A percentile compares a stretch with the other conserved stretches of the same genome.
phyloP scores from a whole-genome alignment of 2,888 invertebrate genomes.

The Phortica magna region DNA sequence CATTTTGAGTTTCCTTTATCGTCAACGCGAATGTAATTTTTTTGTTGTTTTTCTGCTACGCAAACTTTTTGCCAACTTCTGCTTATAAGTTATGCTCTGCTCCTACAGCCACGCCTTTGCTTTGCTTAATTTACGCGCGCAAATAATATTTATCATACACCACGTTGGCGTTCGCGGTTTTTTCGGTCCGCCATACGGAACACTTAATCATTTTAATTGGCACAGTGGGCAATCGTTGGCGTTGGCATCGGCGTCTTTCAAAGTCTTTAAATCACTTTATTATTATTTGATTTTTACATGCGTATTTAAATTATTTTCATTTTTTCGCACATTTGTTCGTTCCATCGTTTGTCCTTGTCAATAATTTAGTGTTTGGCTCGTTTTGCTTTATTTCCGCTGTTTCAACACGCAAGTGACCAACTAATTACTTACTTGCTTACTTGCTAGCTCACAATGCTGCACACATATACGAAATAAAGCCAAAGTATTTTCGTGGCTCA shows the following conservation, averaged over 20 bases:
- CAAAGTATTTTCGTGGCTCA: background rate
- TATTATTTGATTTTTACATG: background rate
- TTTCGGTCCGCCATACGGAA: constrained; percentile 37
- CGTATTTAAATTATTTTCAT: background rate
- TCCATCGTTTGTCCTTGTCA: too few species aligned
- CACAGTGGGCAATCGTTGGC: constrained; percentile 56
- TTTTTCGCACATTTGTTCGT: background rate
- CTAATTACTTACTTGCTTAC: background rate
- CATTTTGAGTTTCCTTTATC: background rate
- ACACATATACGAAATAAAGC: background rate
- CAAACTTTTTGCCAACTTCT: background rate
- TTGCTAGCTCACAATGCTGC: background rate
- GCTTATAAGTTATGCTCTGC: background rate
- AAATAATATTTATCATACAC: constrained; percentile 27
- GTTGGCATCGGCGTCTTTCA: constrained; percentile 3
- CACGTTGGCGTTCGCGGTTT: constrained; percentile 1
- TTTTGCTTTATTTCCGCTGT: background rate
- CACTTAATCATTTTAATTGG: constrained; percentile 70
- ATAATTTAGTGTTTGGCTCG: too few species aligned
- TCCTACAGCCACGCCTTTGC: background rate
- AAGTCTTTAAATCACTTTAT: background rate
- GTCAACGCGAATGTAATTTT: background rate
- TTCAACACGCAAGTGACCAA: too few species aligned
- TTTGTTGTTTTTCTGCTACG: background rate
- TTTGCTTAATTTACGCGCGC: constrained; percentile 29